These are phyloP conservation scores for Rhopalosiphum padi DNA, from an alignment of 1,140 invertebrate species.

Conservation along the genomic window DNA sequence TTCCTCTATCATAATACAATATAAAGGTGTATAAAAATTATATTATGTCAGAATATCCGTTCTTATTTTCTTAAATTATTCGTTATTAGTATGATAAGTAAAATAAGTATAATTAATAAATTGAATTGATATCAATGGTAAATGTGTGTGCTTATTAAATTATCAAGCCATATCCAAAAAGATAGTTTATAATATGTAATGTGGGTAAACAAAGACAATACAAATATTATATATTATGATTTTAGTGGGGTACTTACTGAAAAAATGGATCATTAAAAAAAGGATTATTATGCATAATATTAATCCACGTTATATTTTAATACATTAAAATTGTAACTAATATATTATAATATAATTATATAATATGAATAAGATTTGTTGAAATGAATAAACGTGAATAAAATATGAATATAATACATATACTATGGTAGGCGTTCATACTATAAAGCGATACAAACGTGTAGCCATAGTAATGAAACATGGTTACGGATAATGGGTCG, in stretches of 20 bases:
- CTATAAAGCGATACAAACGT: not conserved
- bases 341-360: not conserved
- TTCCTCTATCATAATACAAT: no score
- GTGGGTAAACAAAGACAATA: not conserved
- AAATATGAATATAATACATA: not conserved
- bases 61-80: no score
- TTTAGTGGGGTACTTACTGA: constrained; percentile 54
- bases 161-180: not conserved
- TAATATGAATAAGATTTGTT: not conserved
- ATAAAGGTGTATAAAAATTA: no score
- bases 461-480: constrained; percentile 34
- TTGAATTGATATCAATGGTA: not conserved
- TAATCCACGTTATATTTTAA: constrained; percentile 35
- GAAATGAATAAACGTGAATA: not conserved
- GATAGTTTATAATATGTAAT: not conserved
- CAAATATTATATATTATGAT: not conserved
- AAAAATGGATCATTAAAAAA: constrained; percentile 59
- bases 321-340: not conserved
- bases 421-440: not conserved
- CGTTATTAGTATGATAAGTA: no score
- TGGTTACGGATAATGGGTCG: not conserved
- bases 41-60: not conserved
- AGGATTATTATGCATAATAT: constrained; percentile 14
- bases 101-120: no score
- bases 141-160: not conserved